These are phyloP conservation scores for Pelodytes ibericus DNA, from an alignment of 2,797 vertebrate genomes.

Conservation along the genomic window DNA sequence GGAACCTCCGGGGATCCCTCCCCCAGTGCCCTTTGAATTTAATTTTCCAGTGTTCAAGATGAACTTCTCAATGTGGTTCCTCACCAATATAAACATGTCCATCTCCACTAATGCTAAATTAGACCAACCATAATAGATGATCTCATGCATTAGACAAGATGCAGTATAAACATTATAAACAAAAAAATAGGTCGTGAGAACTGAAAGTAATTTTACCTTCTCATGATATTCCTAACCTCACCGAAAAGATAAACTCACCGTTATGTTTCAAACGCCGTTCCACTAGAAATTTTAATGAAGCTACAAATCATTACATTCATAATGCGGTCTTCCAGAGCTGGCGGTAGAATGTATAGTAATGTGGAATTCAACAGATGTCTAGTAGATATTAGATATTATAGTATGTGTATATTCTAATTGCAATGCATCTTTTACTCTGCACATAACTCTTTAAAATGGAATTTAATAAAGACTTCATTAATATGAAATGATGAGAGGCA, in stretches of 20 bases:
- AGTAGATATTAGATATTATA: slow-evolving; percentile 22
- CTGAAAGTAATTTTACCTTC: no score
- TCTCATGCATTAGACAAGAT: no score
- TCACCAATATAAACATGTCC: no score
- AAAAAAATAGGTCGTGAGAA: no score
- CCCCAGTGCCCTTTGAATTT: no score
- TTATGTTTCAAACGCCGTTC: slow-evolving; percentile 42
- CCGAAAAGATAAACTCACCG: slow-evolving; percentile 29
- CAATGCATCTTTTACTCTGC: slow-evolving; percentile 24
- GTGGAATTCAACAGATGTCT: slow-evolving; percentile 41
- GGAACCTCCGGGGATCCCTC: no score
- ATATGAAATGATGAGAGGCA: slow-evolving; percentile 24
- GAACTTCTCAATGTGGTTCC: no score
- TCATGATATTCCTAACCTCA: no score
- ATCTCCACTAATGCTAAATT: no score
- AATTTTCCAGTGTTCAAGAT: no score
- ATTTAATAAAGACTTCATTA: slow-evolving; percentile 18
- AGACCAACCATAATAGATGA: no score
- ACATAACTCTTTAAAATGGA: slow-evolving; percentile 22
- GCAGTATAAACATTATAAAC: no score
- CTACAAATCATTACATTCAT: slow-evolving; percentile 50
- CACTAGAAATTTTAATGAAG: slow-evolving; percentile 51
- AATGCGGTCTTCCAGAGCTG: slow-evolving; percentile 44
- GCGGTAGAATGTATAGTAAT: slow-evolving; percentile 37
- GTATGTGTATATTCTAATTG: slow-evolving; percentile 35